phyloP scores from a whole-genome alignment of 92 coral and sea anemone species.

The Nematostella vectensis region DNA sequence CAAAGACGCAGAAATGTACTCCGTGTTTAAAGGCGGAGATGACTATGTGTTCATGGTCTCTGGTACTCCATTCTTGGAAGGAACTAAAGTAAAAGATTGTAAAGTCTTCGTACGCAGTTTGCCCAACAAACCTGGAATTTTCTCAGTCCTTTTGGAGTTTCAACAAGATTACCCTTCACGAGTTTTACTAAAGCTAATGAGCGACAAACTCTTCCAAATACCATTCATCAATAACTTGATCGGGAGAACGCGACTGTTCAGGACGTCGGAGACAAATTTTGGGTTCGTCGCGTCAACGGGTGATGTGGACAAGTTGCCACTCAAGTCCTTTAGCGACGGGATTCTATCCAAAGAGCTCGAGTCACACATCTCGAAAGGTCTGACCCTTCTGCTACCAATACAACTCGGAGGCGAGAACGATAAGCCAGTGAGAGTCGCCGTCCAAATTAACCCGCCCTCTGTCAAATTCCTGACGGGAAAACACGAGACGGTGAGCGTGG shows the following conservation, averaged over 20 bases:
- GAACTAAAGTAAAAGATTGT: conserved; percentile 58
- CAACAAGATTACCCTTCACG: conserved; percentile 67
- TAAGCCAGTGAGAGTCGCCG: conserved; percentile 73
- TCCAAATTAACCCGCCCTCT: conserved; percentile 53
- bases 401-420: conserved; percentile 53
- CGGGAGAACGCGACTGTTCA: conserved; percentile 70
- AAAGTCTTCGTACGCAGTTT: conserved; percentile 78
- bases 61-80: conserved; percentile 51
- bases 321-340: conserved; percentile 87
- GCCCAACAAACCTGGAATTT: conserved; percentile 70
- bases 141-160: conserved; percentile 79
- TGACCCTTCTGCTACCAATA: conserved; percentile 81
- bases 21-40: conserved; percentile 83
- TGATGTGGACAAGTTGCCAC: conserved; percentile 77
- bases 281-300: conserved; percentile 98
- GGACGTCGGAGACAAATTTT: conserved; percentile 63
- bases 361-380: conserved; percentile 78
- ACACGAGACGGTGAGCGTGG: conserved; percentile 67
- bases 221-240: conserved; percentile 86
- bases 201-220: conserved; percentile 68
- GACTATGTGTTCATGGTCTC: conserved; percentile 90
- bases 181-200: conserved; percentile 66
- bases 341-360: conserved; percentile 71
- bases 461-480: conserved; percentile 73
- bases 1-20: conserved; percentile 79